A percentile compares a stretch with the other conserved stretches of the same genome.
Conservation (phyloP, 92 coral and sea anemone genomes). For the Siderastrea radians region DNA sequence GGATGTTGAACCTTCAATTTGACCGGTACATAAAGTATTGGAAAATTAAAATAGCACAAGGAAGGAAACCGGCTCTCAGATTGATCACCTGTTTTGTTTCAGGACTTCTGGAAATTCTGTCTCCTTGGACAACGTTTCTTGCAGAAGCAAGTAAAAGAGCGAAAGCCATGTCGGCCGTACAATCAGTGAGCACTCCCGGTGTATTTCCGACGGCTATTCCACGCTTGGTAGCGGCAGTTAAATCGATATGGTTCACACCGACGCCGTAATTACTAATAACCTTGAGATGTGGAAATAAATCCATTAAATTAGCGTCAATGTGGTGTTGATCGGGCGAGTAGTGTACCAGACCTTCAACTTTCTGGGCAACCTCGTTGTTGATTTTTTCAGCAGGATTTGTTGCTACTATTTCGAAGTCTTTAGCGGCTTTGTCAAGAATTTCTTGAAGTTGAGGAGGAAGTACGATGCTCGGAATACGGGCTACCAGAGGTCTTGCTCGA, state of each 20-base stretch:
- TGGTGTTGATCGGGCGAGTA: not conserved
- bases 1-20: too few species aligned
- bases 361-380: not conserved
- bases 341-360: slow-evolving; percentile 20
- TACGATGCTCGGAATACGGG: slow-evolving; percentile 13
- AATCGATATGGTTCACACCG: slow-evolving; percentile 75
- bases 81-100: slow-evolving; percentile 33
- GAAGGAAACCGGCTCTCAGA: too few species aligned
- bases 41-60: too few species aligned
- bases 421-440: not conserved
- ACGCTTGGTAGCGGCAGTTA: slow-evolving; percentile 75
- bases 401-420: not conserved
- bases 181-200: slow-evolving; percentile 54
- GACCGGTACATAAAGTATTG: too few species aligned
- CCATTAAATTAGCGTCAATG: slow-evolving; percentile 62
- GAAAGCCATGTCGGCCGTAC: slow-evolving; percentile 82
- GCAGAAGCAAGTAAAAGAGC: slow-evolving; percentile 87
- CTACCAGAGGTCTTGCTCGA: slow-evolving; percentile 12
- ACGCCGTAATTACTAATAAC: slow-evolving; percentile 67
- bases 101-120: slow-evolving; percentile 53
- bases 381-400: not conserved
- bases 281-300: slow-evolving; percentile 65
- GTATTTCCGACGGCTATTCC: slow-evolving; percentile 81
- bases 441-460: slow-evolving; percentile 28
- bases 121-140: slow-evolving; percentile 75